Conservation (phyloP, 2,113 vertebrate genomes). For the Empidonax alnorum region DNA sequence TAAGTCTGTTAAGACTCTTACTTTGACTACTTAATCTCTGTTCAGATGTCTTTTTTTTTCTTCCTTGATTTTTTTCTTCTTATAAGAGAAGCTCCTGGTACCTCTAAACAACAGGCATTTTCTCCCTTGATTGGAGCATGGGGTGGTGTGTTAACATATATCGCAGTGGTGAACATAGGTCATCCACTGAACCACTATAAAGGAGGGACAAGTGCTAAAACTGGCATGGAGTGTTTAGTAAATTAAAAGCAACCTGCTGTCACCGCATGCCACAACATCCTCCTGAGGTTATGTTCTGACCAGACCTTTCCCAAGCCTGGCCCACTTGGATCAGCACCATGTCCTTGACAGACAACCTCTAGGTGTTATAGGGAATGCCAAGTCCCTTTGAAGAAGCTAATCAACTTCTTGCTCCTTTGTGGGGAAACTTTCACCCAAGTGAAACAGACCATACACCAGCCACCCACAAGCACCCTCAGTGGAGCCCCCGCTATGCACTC, state of each 20-base stretch:
- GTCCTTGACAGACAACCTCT: not conserved
- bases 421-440: not conserved
- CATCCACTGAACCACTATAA: not conserved
- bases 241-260: not conserved
- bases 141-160: accelerated
- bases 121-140: not conserved
- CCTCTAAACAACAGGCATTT: not conserved
- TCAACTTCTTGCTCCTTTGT: not conserved
- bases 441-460: not conserved
- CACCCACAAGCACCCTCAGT: not conserved
- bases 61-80: not conserved
- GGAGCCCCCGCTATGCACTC: not conserved
- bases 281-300: accelerated
- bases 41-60: not conserved
- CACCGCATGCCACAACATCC: not conserved
- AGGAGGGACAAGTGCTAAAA: not conserved
- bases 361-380: too few species aligned
- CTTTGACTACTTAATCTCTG: constrained; percentile 36
- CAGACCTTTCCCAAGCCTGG: not conserved
- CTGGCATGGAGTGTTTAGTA: not conserved
- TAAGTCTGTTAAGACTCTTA: constrained; percentile 47
- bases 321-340: accelerated
- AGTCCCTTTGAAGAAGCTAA: not conserved
- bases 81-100: not conserved
- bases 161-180: not conserved